phyloP scores from a whole-genome alignment of 2,888 invertebrate species.

The Hydrotaea cyrtoneurina region DNA sequence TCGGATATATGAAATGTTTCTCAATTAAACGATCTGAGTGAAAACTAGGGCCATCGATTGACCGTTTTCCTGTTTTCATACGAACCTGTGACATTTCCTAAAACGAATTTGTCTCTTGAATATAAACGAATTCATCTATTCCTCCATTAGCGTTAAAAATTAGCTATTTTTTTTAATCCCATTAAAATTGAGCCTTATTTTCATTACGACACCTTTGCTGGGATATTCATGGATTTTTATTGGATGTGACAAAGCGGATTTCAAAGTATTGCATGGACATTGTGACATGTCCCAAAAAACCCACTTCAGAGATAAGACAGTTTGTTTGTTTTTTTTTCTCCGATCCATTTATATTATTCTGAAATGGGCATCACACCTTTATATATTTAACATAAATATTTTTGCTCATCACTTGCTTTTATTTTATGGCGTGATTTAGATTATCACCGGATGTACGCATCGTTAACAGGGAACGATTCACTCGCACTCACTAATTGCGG shows the following conservation, averaged over 20 bases:
- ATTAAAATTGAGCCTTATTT: background rate
- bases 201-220: background rate
- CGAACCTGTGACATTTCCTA: no score
- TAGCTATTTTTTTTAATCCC: background rate
- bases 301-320: no score
- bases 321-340: background rate
- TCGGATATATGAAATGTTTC: no score
- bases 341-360: background rate
- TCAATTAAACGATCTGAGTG: no score
- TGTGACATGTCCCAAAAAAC: no score
- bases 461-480: slow-evolving; percentile 34
- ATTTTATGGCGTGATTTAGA: slow-evolving; percentile 33
- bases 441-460: slow-evolving; percentile 60
- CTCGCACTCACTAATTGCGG: background rate
- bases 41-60: no score
- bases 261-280: no score
- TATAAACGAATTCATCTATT: no score
- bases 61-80: no score
- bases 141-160: no score
- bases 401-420: background rate
- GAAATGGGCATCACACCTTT: background rate
- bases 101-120: no score
- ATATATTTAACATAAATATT: background rate
- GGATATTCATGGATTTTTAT: background rate
- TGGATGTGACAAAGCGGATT: background rate